Evolutionary conservation across 1,140 invertebrate species (phyloP).

Genomic region (Zaprionus ornatus): DNA sequence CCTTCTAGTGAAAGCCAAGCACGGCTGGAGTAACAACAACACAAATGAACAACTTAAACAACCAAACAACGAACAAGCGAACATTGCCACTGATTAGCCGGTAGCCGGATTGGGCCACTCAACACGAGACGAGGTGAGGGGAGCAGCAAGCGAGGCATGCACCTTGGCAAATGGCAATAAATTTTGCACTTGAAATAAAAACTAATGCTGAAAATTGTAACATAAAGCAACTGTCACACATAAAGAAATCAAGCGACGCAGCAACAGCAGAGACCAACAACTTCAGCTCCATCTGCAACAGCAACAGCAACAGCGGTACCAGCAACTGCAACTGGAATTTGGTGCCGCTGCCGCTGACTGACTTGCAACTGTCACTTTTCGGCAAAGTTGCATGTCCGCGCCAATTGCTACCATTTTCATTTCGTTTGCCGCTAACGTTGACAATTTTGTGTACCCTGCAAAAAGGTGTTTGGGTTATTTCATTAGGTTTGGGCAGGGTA

Average conservation of each 20-base stretch:
- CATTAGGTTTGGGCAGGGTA: not conserved
- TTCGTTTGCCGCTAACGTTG: slow-evolving; percentile 68
- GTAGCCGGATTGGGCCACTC: slow-evolving; percentile 40
- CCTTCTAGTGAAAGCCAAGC: slow-evolving; percentile 72
- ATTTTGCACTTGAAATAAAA: slow-evolving; percentile 82
- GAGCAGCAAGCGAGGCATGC: slow-evolving; percentile 48
- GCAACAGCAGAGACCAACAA: slow-evolving; percentile 7
- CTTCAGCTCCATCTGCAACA: not conserved
- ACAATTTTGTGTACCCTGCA: slow-evolving; percentile 51
- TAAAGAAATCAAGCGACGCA: slow-evolving; percentile 70
- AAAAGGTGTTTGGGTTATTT: not conserved
- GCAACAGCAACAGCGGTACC: not conserved
- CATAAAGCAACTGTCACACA: slow-evolving; percentile 81
- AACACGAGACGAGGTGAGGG: not conserved
- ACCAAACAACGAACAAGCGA: slow-evolving; percentile 16
- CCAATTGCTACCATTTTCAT: slow-evolving; percentile 81
- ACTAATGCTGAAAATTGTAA: slow-evolving; percentile 77
- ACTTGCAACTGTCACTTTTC: slow-evolving; percentile 76
- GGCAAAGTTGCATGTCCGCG: slow-evolving; percentile 72
- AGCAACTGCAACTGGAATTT: slow-evolving; percentile 21
- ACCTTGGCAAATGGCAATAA: slow-evolving; percentile 80
- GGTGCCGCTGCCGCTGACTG: slow-evolving; percentile 51
- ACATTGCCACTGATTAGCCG: slow-evolving; percentile 50
- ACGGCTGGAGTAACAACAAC: slow-evolving; percentile 36
- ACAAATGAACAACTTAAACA: slow-evolving; percentile 29